Base-by-base conservation (phyloP, 23 tunicate species). In the Trididemnum miniatum region DNA sequence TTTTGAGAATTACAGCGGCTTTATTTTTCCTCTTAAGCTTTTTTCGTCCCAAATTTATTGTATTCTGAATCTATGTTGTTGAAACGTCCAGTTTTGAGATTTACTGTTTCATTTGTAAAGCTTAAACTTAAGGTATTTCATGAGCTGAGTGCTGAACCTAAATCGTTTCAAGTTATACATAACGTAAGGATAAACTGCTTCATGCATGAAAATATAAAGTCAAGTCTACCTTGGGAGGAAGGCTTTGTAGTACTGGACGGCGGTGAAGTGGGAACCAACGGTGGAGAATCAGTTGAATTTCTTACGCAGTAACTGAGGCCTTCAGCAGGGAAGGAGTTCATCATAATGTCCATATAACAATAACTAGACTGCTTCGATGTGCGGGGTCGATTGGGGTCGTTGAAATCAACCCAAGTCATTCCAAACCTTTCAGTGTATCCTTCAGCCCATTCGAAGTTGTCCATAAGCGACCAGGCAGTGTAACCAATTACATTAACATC, bases 391-490 rank as follows among this genome's bases (percentile, higher is more conserved):
- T 69, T 63, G 24, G 98, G 98, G 87, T 94, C 98, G 60, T 64
- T 84, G 66, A 94, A 94, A 73, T 94, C 49, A 69, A 94, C 89
- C 90, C 90, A 94, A 44, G 81, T 88, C 34, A 94, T 50, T 50
- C 98, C 98, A 69, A 94, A 94, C 32, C 99, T 69, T 65, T 89
- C 99, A 32, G 75, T 66, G 79, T 95, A 95, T 15, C 99, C 99
- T 59, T 79, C 83, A 0, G 91, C 91, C 99, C 99, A 95, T 72
- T 95, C 99, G 80, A 95, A 95, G 79, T 95, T 95, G 69, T 95
- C 99, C 99, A 95, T 95, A 18, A 95, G 59, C 25, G 99, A 95
- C 99, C 99, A 95, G 18, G 99, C 99, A 3, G 96, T 95, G 92
- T 90, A 95, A 9, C 96, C 99, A 59, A 79, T 86, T 27, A 95